Percentiles rank a stretch among this genome's conserved stretches.
phyloP scores from a whole-genome alignment of 2,797 vertebrate genomes.

The Clarias platycephalus region DNA sequence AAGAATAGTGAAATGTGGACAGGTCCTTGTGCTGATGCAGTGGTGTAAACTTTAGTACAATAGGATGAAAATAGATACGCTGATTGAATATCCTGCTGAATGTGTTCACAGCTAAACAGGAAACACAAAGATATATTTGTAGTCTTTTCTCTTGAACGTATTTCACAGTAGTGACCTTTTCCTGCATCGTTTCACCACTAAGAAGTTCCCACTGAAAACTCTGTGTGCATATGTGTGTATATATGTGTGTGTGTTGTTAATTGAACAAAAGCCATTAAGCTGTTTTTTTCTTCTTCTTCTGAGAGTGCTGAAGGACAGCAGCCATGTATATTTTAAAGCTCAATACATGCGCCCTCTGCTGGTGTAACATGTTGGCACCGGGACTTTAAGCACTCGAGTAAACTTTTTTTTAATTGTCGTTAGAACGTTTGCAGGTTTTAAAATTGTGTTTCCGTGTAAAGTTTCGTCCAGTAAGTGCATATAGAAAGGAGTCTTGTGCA shows the following conservation, averaged over 20 bases:
- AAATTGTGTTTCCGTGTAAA: not conserved
- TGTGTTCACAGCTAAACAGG: conserved; percentile 46
- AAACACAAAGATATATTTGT: conserved; percentile 39
- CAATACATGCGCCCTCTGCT: conserved; percentile 1
- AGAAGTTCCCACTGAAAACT: not conserved
- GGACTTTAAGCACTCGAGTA: not conserved
- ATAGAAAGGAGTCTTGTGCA: not conserved
- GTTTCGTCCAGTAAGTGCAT: not conserved
- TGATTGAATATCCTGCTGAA: conserved; percentile 42
- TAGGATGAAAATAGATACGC: conserved; percentile 9
- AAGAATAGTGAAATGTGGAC: conserved; percentile 12
- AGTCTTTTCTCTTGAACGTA: conserved; percentile 37
- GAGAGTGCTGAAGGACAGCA: conserved; percentile 37
- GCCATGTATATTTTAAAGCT: not conserved
- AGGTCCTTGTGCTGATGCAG: conserved; percentile 8
- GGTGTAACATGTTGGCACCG: not conserved
- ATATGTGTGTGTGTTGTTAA: not conserved
- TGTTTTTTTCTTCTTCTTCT: not conserved
- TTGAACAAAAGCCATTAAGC: not conserved
- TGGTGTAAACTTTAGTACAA: not conserved
- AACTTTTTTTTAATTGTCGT: not conserved
- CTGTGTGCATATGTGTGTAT: not conserved
- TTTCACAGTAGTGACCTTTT: conserved; percentile 22
- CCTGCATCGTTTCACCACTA: conserved; percentile 5
- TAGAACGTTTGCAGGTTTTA: not conserved